phyloP scores from a whole-genome alignment of 2,888 invertebrate genomes.

The Dasypolia templi region DNA sequence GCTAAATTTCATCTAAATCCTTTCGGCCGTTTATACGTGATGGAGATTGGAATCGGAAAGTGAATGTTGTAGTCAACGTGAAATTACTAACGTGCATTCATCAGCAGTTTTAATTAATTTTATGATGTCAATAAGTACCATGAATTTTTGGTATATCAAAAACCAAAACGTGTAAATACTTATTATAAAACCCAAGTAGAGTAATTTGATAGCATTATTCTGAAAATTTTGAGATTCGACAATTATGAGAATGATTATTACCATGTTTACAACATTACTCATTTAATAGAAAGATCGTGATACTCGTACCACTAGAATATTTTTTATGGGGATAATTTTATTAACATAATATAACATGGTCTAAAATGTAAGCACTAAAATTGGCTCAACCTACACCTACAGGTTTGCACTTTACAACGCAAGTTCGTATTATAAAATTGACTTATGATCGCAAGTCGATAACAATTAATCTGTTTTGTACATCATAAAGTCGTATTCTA shows the following conservation, averaged over 20 bases:
- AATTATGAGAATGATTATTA: background rate
- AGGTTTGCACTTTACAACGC: background rate
- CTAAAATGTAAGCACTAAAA: background rate
- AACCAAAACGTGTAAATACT: background rate
- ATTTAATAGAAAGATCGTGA: background rate
- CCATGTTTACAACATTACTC: background rate
- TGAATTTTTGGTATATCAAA: background rate
- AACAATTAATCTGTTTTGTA: too few species aligned
- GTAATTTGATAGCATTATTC: background rate
- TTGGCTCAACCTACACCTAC: background rate
- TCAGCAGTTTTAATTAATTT: too few species aligned
- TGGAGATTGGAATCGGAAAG: background rate
- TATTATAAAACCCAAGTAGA: background rate
- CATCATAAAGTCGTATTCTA: background rate
- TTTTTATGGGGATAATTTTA: background rate
- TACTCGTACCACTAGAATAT: background rate
- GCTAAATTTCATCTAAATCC: too few species aligned
- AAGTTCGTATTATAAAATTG: too few species aligned
- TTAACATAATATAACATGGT: background rate
- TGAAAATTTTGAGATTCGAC: background rate
- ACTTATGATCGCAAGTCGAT: too few species aligned
- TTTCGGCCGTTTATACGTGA: too few species aligned
- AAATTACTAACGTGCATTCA: constrained; percentile 6
- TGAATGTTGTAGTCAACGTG: background rate
- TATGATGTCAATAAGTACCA: background rate